Conservation (phyloP, 1,140 invertebrate genomes). For the Mercenaria mercenaria region DNA sequence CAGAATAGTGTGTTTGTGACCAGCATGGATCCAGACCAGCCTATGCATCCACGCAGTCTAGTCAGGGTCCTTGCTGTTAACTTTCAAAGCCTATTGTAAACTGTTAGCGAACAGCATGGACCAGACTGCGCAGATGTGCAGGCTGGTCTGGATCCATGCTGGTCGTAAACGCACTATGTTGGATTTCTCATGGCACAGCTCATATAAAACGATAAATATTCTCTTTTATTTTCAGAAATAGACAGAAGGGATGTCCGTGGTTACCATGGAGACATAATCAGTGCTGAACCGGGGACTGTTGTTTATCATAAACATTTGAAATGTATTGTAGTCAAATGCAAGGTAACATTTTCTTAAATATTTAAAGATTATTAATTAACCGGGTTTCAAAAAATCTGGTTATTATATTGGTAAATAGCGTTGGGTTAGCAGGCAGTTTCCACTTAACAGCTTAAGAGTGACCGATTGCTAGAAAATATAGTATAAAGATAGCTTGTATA, state of each 20-base stretch:
- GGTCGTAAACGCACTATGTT: too few relatives aligned
- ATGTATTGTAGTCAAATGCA: constrained; percentile 14
- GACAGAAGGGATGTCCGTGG: background rate
- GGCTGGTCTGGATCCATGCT: too few relatives aligned
- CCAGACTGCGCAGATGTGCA: too few relatives aligned
- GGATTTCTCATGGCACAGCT: too few relatives aligned
- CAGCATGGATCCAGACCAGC: too few relatives aligned
- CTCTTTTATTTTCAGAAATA: background rate
- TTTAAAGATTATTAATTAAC: background rate
- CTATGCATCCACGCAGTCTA: too few relatives aligned
- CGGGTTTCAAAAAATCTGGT: background rate
- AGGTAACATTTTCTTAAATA: background rate
- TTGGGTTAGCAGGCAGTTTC: background rate
- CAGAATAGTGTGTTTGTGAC: too few relatives aligned
- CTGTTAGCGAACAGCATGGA: too few relatives aligned
- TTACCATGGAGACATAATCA: background rate
- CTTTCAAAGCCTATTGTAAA: too few relatives aligned
- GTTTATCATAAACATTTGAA: background rate
- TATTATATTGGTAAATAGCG: background rate
- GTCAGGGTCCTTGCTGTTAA: too few relatives aligned
- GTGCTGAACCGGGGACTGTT: constrained; percentile 15
- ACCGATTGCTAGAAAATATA: background rate
- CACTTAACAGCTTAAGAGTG: background rate
- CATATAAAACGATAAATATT: too few relatives aligned
- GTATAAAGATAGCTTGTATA: background rate